Evolutionary conservation across 2,888 invertebrate genomes (phyloP).

Genomic region (Gonocerus acuteangulatus): DNA sequence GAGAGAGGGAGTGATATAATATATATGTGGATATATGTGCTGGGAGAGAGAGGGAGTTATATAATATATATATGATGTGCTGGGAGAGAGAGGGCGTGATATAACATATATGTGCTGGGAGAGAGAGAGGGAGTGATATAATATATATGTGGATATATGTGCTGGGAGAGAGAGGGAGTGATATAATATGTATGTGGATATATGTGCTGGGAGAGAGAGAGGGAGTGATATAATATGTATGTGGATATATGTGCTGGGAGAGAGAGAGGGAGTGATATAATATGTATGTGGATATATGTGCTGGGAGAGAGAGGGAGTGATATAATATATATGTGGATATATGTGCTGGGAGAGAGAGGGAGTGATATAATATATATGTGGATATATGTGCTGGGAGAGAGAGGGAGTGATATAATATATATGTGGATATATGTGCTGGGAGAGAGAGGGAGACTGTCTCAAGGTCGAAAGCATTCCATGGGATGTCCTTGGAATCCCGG

Average conservation of each 20-base stretch:
- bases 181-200: background rate
- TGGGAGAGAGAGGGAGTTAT: background rate
- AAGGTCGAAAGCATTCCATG: slow-evolving; percentile 12
- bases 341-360: too few relatives aligned
- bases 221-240: too few relatives aligned
- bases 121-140: background rate
- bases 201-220: background rate
- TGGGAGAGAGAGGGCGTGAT: too few relatives aligned
- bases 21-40: background rate
- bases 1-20: background rate
- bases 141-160: background rate
- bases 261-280: too few relatives aligned
- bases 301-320: too few relatives aligned
- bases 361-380: too few relatives aligned
- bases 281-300: too few relatives aligned
- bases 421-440: background rate
- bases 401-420: background rate
- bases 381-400: background rate
- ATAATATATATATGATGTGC: too few relatives aligned
- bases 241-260: too few relatives aligned
- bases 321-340: too few relatives aligned
- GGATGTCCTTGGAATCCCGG: slow-evolving; percentile 17
- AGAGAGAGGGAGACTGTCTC: background rate
- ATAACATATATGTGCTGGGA: too few relatives aligned
- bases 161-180: background rate